A percentile compares a stretch with the other conserved stretches of the same genome.
Conservation (phyloP, 2,797 vertebrate genomes). For the Cyprinella venusta region DNA sequence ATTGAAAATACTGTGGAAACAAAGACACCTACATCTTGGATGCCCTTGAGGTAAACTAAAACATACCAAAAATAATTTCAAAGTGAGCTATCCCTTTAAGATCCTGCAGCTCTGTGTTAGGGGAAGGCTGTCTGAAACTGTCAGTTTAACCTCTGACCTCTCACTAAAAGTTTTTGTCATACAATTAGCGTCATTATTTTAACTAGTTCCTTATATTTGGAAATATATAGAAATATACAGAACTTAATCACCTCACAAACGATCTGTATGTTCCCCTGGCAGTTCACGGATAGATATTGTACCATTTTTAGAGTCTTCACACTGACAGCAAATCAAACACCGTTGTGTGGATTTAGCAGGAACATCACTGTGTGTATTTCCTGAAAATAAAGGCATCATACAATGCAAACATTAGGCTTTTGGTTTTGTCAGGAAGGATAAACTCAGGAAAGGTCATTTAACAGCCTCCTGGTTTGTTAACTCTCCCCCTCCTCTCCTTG, state of each 20-base stretch:
- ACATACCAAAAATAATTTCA: too few species aligned
- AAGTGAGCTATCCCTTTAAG: background rate
- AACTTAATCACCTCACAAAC: background rate
- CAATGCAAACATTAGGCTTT: background rate
- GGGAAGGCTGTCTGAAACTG: background rate
- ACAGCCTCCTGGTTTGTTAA: conserved; percentile 20
- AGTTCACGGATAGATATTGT: background rate
- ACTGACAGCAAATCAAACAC: background rate
- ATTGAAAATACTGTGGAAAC: too few species aligned
- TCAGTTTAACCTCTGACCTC: conserved; percentile 14
- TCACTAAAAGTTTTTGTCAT: background rate
- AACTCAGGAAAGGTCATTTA: conserved; percentile 11
- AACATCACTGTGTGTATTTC: background rate
- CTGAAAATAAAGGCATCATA: conserved; percentile 7
- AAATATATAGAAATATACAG: background rate
- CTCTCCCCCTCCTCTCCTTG: background rate
- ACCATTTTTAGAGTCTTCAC: background rate
- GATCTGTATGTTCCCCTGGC: background rate
- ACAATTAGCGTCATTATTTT: background rate
- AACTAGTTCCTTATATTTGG: background rate
- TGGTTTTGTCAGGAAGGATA: conserved; percentile 1
- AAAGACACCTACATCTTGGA: too few species aligned
- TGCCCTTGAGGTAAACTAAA: too few species aligned
- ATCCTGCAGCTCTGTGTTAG: background rate
- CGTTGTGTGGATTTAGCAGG: background rate